phyloP scores from a whole-genome alignment of 2,888 invertebrate species.

The Drosophila macrospina region DNA sequence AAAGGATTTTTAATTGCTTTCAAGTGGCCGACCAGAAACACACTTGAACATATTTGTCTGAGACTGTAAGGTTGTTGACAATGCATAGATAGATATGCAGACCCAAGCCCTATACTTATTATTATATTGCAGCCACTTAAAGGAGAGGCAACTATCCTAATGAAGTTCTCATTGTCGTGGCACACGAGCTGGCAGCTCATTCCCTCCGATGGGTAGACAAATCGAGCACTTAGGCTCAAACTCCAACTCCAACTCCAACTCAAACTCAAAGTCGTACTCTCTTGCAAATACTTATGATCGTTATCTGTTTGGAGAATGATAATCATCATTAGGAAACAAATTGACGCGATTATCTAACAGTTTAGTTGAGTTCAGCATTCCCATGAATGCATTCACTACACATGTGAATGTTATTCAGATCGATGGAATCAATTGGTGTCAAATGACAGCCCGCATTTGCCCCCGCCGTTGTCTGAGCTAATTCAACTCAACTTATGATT shows the following conservation, averaged over 20 bases:
- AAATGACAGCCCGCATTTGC: constrained; percentile 47
- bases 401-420: constrained; percentile 29
- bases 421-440: constrained; percentile 46
- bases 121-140: constrained; percentile 33
- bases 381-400: constrained; percentile 25
- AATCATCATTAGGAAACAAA: constrained; percentile 70
- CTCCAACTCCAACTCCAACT: neutral
- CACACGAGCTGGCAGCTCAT: constrained; percentile 46
- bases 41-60: constrained; percentile 42
- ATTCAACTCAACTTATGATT: constrained; percentile 8
- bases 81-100: constrained; percentile 9
- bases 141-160: constrained; percentile 36
- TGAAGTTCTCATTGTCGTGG: constrained; percentile 40
- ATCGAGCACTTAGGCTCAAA: constrained; percentile 38
- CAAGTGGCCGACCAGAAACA: constrained; percentile 64
- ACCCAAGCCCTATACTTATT: constrained; percentile 14
- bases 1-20: constrained; percentile 80
- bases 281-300: constrained; percentile 19
- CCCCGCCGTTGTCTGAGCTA: neutral
- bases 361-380: constrained; percentile 22
- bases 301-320: constrained; percentile 31
- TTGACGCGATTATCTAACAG: constrained; percentile 71
- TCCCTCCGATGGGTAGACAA: constrained; percentile 52
- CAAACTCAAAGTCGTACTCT: neutral
- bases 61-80: constrained; percentile 48